Base-by-base conservation (phyloP, 1,140 invertebrate genomes). In the Penaeus chinensis region DNA sequence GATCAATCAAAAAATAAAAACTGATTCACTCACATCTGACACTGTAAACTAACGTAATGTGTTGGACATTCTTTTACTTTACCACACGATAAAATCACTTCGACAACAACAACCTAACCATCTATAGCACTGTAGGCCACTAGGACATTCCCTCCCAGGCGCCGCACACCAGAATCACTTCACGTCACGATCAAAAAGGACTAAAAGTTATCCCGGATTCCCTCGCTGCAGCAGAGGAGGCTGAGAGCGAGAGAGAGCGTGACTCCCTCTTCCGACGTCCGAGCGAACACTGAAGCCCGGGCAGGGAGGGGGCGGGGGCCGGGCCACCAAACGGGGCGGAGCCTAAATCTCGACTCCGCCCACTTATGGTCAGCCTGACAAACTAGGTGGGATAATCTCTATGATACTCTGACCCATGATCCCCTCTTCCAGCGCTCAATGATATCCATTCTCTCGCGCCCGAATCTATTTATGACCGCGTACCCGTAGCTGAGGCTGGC, bases 41-140 rank as follows among this genome's bases (percentile, higher is more conserved):
- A 86, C 77, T 54, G 47, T 66, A 62, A 63, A 80, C 77, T 37
- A 79, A 69, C 65, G 76, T 85, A 71, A 71, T 78, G 47, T 86
- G 77, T 71, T 86, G 71, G 47, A 71, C 84, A 86, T 86, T 86
- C 76, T 86, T 86, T 65, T 69, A 86, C 76, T 80, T 54, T 80
- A 80, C 77, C 24, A 66, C 76, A 81, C 69, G 71, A 60, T 80
- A 54, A 81, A 81, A 86, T 86, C 47, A 86, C 63, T 60, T 78
- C 20, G 24, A 86, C 65, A 20, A 47, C 61, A 86, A 71, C 82
- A 84, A 66, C 60, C 54, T 61, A 84, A 19, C 66, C 37, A 71
- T 71, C 54, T 62, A 84, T 27, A 84, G 47, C 54, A 81, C 82
- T 71, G 82, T 76, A 66, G 20, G 69, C 82, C 82, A 84, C 82